Percentiles rank a stretch among this genome's conserved stretches.
These are phyloP conservation scores for Coleophora deauratella DNA, from an alignment of 2,888 invertebrate species.

Conservation along the genomic window DNA sequence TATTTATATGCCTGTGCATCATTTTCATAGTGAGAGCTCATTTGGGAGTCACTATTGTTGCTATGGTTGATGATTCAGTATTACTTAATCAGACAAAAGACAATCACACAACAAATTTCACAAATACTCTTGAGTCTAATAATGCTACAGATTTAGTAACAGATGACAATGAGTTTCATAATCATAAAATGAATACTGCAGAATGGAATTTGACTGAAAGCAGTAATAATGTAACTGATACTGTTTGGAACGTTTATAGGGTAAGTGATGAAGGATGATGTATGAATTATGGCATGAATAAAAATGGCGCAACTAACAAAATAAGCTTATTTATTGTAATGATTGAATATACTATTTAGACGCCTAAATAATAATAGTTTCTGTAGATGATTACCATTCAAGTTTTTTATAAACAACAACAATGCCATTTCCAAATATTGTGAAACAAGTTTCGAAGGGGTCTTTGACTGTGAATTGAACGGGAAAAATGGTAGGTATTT, in stretches of 20 bases:
- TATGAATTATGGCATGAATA: no score
- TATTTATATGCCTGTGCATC: constrained; percentile 25
- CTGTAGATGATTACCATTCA: no score
- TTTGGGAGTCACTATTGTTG: constrained; percentile 43
- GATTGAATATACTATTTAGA: no score
- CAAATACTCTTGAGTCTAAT: neutral
- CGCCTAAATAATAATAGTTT: no score
- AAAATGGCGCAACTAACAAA: no score
- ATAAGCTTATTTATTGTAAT: no score
- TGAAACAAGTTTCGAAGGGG: no score
- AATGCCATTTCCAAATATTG: no score
- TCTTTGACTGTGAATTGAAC: no score
- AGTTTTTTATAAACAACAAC: no score
- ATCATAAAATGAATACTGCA: neutral
- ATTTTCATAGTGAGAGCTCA: constrained; percentile 34
- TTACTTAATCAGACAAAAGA: neutral
- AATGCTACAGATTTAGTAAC: neutral
- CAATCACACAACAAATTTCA: neutral
- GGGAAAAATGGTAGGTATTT: no score
- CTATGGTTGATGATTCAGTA: constrained; percentile 31
- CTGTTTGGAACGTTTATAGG: constrained; percentile 18
- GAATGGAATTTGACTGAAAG: neutral
- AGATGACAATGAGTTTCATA: neutral
- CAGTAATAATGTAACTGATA: neutral
- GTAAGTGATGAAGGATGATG: constrained; percentile 15